A percentile compares a stretch with the other conserved stretches of the same genome.
These are phyloP conservation scores for Telmatherina bonti DNA, from an alignment of 2,797 vertebrate species.

Conservation along the genomic window DNA sequence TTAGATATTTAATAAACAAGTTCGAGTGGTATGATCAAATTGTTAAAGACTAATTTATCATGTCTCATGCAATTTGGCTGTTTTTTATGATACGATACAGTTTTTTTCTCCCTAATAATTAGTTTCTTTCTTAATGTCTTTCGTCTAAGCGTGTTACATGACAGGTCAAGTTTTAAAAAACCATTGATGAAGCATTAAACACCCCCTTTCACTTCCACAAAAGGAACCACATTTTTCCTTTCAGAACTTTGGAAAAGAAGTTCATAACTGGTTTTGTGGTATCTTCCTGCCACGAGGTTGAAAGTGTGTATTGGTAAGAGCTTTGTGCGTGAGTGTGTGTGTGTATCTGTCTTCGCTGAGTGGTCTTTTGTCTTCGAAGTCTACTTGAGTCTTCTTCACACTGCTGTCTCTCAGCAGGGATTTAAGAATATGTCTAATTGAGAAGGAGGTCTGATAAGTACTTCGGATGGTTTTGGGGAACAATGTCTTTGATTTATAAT, in stretches of 20 bases:
- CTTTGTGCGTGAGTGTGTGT: conserved; percentile 25
- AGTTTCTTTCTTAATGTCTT: too few species aligned
- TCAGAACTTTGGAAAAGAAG: background rate
- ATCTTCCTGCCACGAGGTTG: background rate
- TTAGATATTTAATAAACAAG: background rate
- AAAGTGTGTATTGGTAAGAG: conserved; percentile 13
- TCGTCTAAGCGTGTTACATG: too few species aligned
- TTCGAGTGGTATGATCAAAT: background rate
- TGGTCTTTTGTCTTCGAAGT: conserved; percentile 22
- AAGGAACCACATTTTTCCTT: background rate
- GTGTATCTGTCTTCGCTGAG: conserved; percentile 14
- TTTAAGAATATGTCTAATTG: conserved; percentile 47
- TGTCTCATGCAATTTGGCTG: too few species aligned
- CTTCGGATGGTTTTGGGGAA: conserved; percentile 12
- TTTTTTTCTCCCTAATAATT: too few species aligned
- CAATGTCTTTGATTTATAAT: conserved; percentile 28
- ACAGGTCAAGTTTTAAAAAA: too few species aligned
- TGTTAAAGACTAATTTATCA: background rate
- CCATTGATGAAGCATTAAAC: too few species aligned
- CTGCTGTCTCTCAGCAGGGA: conserved; percentile 35
- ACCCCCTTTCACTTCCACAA: too few species aligned
- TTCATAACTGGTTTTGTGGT: background rate
- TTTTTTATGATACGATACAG: too few species aligned
- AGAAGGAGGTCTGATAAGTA: conserved; percentile 36
- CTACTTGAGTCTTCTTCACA: conserved; percentile 35